Evolutionary conservation across 2,888 invertebrate species (phyloP), one percentile per base, ranked within the genome.

Genomic region (Pristionchus mayeri): DNA sequence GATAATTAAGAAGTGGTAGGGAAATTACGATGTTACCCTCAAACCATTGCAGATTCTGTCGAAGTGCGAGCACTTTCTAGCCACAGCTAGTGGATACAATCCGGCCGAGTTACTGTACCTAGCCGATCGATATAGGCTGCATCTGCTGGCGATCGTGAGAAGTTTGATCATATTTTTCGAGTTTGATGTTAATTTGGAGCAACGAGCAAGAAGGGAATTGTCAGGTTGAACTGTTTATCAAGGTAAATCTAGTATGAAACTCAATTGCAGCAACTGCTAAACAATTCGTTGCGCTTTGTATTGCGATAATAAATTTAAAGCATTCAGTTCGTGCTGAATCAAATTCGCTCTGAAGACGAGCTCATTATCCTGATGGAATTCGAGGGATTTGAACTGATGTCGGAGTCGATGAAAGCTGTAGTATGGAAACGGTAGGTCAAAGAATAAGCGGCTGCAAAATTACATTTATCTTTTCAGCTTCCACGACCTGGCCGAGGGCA

Each of bases 361-460:
- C 34, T 67, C 21, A 37, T 67, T 2, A n/a, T 6, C 21, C 37
- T 67, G 37, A 67, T 67, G 67, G 67, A 67, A 40, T 67, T 67
- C 37, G 67, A 67, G 21, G 67, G 67, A n/a, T 67, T 67, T 37
- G 67, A 67, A 13, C 2, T 67, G 37, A 67, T 67, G 67, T 67
- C 67, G 3, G 37, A 9, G 1, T 16, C 37, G 6, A 67, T 67
- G 67, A 67, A 37, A n/a, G 37, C 18, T 9, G 67, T 67, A 6
- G 67, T 67, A 11, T 67, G 67, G 67, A 67, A 67, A 67, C 21
- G 37, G 67, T 67, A 37, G 6, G 67, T 2, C 24, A 54, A n/a
- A 2, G n/a, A 18, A 3, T 54, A n/a, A 6, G 7, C 21, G 3
- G 11, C 6, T 57, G 3, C 24, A 2, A 21, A 24, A 3, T 24